Conservation (phyloP, 1,140 invertebrate genomes). For the Tyrophagus putrescentiae region DNA sequence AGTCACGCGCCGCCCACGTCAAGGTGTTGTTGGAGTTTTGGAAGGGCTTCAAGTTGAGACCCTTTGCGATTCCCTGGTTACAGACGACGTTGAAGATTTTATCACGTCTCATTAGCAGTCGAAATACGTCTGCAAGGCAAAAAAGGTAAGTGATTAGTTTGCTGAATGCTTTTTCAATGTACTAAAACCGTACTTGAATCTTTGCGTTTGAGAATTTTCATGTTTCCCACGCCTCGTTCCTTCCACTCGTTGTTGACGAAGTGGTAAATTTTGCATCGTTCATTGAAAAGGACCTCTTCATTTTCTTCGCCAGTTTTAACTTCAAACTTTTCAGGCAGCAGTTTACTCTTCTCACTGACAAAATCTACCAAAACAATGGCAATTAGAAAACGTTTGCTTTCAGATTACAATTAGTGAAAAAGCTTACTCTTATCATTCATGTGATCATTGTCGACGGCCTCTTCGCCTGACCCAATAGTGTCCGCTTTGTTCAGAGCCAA, state of each 20-base stretch:
- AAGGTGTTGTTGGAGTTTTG: neutral
- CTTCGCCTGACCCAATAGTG: neutral
- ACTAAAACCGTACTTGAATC: constrained; percentile 21
- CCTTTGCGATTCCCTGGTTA: constrained; percentile 39
- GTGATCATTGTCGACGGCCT: constrained; percentile 9
- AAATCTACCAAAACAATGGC: constrained; percentile 2
- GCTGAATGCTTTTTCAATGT: neutral
- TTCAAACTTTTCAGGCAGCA: constrained; percentile 35
- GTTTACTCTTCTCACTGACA: constrained; percentile 9
- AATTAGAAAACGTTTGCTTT: neutral
- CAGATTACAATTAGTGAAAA: neutral
- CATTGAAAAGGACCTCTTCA: constrained; percentile 40
- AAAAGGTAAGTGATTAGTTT: neutral
- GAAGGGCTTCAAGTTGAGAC: constrained; percentile 39
- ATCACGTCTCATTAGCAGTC: constrained; percentile 33
- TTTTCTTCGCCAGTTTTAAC: constrained; percentile 72
- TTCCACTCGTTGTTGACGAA: constrained; percentile 41
- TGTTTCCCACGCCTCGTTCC: constrained; percentile 38
- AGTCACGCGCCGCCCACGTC: neutral
- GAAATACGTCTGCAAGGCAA: constrained; percentile 25
- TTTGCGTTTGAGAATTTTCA: constrained; percentile 36
- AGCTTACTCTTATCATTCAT: neutral
- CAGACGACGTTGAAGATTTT: constrained; percentile 35
- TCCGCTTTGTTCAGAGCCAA: neutral
- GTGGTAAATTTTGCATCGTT: constrained; percentile 52